A percentile compares a stretch with the other conserved stretches of the same genome.
Evolutionary conservation across 2,888 invertebrate genomes (phyloP).

Genomic region (Ariolimax columbianus): DNA sequence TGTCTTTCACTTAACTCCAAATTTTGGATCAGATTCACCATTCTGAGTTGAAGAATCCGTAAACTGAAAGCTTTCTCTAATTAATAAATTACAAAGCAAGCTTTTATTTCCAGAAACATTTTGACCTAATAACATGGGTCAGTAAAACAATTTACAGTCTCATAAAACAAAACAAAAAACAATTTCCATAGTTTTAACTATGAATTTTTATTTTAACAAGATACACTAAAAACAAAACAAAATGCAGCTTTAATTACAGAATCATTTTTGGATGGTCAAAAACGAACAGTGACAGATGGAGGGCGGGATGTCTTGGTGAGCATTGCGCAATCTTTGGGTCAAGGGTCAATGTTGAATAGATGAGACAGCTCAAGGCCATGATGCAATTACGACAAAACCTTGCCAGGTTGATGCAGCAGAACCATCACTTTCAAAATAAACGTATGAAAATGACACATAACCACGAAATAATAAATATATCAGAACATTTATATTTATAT

Average conservation of each 20-base stretch:
- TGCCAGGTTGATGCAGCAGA: not conserved
- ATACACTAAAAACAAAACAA: not conserved
- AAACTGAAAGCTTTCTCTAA: no score
- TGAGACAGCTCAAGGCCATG: not conserved
- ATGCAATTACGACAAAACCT: not conserved
- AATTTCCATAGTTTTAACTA: not conserved
- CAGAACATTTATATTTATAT: not conserved
- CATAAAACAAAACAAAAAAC: no score
- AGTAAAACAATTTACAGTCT: no score
- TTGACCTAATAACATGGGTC: no score
- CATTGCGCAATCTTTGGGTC: not conserved
- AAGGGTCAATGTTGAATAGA: not conserved
- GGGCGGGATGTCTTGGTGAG: not conserved
- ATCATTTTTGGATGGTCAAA: not conserved
- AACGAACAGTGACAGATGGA: no score
- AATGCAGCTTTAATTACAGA: not conserved
- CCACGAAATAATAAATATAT: not conserved
- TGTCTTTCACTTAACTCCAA: no score
- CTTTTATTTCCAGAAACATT: no score
- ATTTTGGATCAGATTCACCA: no score
- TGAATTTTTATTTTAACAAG: conserved; percentile 17
- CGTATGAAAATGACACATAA: not conserved
- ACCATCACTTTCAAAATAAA: not conserved
- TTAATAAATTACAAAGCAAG: no score
- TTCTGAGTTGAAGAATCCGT: no score